A percentile compares a stretch with the other conserved stretches of the same genome.
These are phyloP conservation scores for Bathynomus jamesi DNA, from an alignment of 1,140 invertebrate species.

Conservation along the genomic window DNA sequence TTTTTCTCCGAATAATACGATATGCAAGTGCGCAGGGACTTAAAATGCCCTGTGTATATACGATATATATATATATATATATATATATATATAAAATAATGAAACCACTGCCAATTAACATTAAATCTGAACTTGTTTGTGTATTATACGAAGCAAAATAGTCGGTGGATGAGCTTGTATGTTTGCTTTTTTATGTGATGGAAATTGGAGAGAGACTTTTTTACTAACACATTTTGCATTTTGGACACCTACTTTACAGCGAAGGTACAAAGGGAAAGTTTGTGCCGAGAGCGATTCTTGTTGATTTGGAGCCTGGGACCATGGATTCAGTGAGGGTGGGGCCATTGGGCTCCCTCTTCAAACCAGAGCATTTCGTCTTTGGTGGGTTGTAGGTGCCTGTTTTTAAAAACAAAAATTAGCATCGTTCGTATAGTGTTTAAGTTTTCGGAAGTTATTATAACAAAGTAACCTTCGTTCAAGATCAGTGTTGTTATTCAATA, in stretches of 20 bases:
- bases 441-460: background rate
- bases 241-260: background rate
- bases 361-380: conserved; percentile 58
- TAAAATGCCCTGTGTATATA: too few species aligned
- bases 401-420: background rate
- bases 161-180: background rate
- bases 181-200: background rate
- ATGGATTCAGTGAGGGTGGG: conserved; percentile 57
- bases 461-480: background rate
- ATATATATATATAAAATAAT: background rate
- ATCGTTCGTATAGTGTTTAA: background rate
- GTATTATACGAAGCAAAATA: background rate
- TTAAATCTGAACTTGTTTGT: background rate
- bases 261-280: background rate
- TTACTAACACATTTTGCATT: background rate
- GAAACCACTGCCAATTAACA: background rate
- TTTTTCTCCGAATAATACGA: too few species aligned
- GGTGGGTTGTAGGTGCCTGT: conserved; percentile 41
- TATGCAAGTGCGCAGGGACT: too few species aligned
- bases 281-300: conserved; percentile 61
- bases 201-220: background rate
- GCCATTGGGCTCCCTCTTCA: conserved; percentile 54
- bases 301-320: conserved; percentile 74
- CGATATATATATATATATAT: too few species aligned
- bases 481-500: background rate